Conservation (phyloP, 2,888 invertebrate genomes). For the Melikaiella ostensackeni region DNA sequence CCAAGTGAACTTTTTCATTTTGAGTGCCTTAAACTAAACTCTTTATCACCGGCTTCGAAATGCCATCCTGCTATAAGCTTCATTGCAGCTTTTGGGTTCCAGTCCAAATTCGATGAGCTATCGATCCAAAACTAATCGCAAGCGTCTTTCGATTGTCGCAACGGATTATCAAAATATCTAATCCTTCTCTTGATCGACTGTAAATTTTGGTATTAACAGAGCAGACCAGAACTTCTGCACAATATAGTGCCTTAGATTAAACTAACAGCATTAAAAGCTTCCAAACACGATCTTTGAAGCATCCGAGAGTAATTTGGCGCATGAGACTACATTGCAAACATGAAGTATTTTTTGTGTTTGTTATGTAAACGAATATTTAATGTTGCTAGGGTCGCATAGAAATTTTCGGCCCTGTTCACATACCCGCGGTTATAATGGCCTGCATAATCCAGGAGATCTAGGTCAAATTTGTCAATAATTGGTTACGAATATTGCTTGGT, state of each 20-base stretch:
- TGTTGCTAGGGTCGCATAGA: constrained; percentile 1
- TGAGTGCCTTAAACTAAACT: no score
- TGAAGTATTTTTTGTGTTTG: constrained; percentile 14
- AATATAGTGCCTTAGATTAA: constrained; percentile 4
- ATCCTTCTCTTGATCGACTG: not conserved
- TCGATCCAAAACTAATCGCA: no score
- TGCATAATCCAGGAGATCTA: constrained; percentile 6
- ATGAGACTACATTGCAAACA: constrained; percentile 15
- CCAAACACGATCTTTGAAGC: constrained; percentile 27
- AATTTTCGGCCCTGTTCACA: constrained; percentile 19
- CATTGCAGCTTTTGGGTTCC: no score
- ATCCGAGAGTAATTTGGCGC: constrained; percentile 16
- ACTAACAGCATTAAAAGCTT: constrained; percentile 33
- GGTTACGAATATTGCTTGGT: constrained; percentile 9
- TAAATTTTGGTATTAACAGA: not conserved
- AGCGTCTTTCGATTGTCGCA: no score
- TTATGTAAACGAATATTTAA: constrained; percentile 22
- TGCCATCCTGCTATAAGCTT: no score
- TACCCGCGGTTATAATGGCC: not conserved
- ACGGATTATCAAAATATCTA: no score
- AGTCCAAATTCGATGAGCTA: no score
- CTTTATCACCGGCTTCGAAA: no score
- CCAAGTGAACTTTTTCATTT: not conserved
- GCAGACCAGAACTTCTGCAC: no score
- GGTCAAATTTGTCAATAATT: constrained; percentile 15